Evolutionary conservation across 1,140 invertebrate genomes (phyloP), one percentile per base, ranked within the genome.

Genomic region (Telenomus remus): DNA sequence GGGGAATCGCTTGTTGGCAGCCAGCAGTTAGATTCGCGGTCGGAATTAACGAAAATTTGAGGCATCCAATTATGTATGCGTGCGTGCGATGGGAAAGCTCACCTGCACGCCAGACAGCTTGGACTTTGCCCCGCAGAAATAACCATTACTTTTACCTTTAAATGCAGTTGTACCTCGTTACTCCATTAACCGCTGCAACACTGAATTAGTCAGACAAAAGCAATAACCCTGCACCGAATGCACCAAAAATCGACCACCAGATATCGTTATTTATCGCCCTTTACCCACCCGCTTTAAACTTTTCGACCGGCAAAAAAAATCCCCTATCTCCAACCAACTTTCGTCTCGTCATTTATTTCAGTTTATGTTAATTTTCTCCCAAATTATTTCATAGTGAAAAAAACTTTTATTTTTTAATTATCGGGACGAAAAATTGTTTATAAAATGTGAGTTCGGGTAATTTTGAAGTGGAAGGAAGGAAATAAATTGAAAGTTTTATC

Each of bases 71-170:
- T 79, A 76, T 73, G 66, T 76, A 79, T 79, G 77, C 77, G 77
- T 79, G 77, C 77, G 73, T 79, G 77, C 69, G 73, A 76, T 79
- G 77, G 77, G 77, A 79, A 79, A 79, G 77, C 77, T 79, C 77
- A 79, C 77, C 77, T 79, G 77, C 77, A 79, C 77, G 77, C 73
- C 77, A 76, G 77, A 79, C 77, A 60, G 68, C 71, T 71, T 64
- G 63, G 59, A 68, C 66, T 43, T 33, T 69, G 48, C 64, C 61
- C 76, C 39, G 60, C 47, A 76, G 73, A 79, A 79, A 73, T 73
- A 76, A 79, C 77, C 65, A 79, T 73, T 76, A 79, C 69, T 79
- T 76, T 79, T 73, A 59, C 77, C 75, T 78, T 73, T 78, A 74
- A 78, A 78, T 78, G 70, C 65, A 64, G 57, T 74, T 78, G 66